Evolutionary conservation across 2,888 invertebrate species (phyloP).

Genomic region (Hydraecia micacea): DNA sequence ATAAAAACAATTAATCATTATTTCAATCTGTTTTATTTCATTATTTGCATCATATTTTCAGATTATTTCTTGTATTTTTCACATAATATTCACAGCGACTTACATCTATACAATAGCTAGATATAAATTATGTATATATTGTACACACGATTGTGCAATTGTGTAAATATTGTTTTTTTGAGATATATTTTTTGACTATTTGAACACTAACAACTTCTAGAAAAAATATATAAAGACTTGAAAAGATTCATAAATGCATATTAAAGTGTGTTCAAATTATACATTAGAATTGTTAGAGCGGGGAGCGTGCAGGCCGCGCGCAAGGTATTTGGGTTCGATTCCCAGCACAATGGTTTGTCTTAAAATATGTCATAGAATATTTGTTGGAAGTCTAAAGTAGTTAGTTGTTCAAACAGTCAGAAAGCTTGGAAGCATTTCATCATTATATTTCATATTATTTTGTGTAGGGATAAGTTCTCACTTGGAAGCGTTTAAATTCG

Average conservation of each 20-base stretch:
- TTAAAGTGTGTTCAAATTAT: background rate
- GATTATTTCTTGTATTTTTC: constrained; percentile 69
- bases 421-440: constrained; percentile 37
- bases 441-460: constrained; percentile 33
- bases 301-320: no score
- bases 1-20: constrained; percentile 58
- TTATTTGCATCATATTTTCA: constrained; percentile 73
- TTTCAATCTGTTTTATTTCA: constrained; percentile 70
- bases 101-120: constrained; percentile 70
- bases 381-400: background rate
- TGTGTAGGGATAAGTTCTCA: constrained; percentile 13
- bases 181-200: constrained; percentile 26
- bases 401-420: constrained; percentile 33
- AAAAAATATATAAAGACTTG: background rate
- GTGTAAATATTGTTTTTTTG: constrained; percentile 44
- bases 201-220: constrained; percentile 25
- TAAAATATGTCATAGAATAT: constrained; percentile 14
- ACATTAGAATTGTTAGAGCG: background rate
- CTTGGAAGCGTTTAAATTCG: constrained; percentile 52
- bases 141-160: constrained; percentile 72
- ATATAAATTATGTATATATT: constrained; percentile 66
- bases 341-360: background rate
- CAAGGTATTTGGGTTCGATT: no score
- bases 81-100: constrained; percentile 80
- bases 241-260: constrained; percentile 27